Base-by-base conservation (phyloP, 2,797 vertebrate species). In the Coranthus polyacanthus region DNA sequence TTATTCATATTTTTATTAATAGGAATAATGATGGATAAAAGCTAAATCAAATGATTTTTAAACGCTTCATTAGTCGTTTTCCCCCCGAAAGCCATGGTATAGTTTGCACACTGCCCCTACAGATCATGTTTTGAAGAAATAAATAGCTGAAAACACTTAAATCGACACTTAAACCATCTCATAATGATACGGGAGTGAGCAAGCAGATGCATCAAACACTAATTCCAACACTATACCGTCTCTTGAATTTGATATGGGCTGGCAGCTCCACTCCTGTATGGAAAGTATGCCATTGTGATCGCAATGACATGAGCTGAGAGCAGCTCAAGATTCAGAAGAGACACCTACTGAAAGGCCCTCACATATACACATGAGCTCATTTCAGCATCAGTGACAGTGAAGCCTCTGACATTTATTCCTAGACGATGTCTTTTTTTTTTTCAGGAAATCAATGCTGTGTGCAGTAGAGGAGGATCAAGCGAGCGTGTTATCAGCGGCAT, bases 401-500 rank as follows among this genome's bases (percentile, higher is more conserved):
- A 10, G 20, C 24, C 21, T 20, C 51, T 50, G 53, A 49, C 36
- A 60, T 49, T 53, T 52, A 57, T 61, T 59, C 38, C 34, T 7
- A 1, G 5, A 34, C 21, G 46, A 47, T 39, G 3, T 12, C 6
- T 2, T 50, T 15, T 29, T 37, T 51, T 9, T 26, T 41, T 55
- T 58, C 11, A 4, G 12, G 39, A 58, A 69, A 68, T 73, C 66
- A 75, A 39, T 34, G n/a, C 65, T 67, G 16, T 68, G 70, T 57
- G 57, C 51, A 43, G 79, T 34, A 44, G 63, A 78, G 26, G 68
- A 76, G 75, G 62, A 57, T 75, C 61, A 73, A 68, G 66, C 74
- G 79, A 61, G 60, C 32, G 39, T 59, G 51, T 76, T 75, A 83
- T 83, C 74, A 81, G 45, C 67, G 58, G 71, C 74, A 37, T 43